A percentile compares a stretch with the other conserved stretches of the same genome.
Evolutionary conservation across 2,113 vertebrate genomes (phyloP).

Genomic region (Silurus asotus): DNA sequence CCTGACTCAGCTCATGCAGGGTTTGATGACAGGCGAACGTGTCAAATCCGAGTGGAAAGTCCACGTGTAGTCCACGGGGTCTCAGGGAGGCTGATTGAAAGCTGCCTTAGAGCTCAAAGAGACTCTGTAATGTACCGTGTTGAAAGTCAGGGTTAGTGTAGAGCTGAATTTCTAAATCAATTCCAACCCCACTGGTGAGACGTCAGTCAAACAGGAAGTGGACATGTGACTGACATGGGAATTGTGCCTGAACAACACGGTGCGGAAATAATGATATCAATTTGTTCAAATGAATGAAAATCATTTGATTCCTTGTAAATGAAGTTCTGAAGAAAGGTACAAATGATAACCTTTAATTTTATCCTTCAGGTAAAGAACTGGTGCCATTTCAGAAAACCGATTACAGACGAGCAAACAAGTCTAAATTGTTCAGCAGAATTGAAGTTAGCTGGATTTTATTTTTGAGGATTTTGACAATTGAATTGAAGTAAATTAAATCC

Average conservation of each 20-base stretch:
- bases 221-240: not conserved
- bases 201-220: slow-evolving; percentile 5
- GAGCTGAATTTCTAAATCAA: slow-evolving; percentile 6
- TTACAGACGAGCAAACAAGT: too few species aligned
- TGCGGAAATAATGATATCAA: not conserved
- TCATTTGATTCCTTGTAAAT: not conserved
- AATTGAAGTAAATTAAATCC: too few species aligned
- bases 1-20: slow-evolving; percentile 35
- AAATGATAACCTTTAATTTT: not conserved
- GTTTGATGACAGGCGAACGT: slow-evolving; percentile 20
- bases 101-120: not conserved
- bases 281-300: not conserved
- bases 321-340: not conserved
- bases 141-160: not conserved
- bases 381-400: too few species aligned
- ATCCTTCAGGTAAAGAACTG: not conserved
- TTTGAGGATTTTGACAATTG: too few species aligned
- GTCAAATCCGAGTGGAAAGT: slow-evolving; percentile 22
- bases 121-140: slow-evolving; percentile 11
- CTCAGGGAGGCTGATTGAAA: not conserved
- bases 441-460: too few species aligned
- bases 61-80: not conserved
- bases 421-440: too few species aligned
- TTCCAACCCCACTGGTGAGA: not conserved
- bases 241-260: not conserved